Conservation (phyloP, 2,113 vertebrate species). For the Silurus meridionalis region DNA sequence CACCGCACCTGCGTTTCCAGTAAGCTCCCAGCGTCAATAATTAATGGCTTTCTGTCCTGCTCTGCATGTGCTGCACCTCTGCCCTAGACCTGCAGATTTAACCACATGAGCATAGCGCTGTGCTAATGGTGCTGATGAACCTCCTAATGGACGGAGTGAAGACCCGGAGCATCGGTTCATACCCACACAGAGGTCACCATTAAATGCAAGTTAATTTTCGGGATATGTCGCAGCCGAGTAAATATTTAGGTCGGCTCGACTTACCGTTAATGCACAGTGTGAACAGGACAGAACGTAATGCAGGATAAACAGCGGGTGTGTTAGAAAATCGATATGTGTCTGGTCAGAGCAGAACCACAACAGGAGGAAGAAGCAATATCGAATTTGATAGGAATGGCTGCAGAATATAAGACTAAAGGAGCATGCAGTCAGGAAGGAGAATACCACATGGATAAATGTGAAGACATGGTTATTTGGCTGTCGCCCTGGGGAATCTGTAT, state of each 20-base stretch:
- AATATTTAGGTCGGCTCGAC: constrained; percentile 21
- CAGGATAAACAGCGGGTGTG: neutral
- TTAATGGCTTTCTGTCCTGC: constrained; percentile 64
- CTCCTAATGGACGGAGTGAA: constrained; percentile 48
- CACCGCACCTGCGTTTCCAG: constrained; percentile 71
- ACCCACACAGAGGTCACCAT: constrained; percentile 21
- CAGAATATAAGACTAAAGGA: neutral
- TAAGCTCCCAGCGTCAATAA: constrained; percentile 72
- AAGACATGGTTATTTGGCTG: neutral
- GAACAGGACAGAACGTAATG: neutral
- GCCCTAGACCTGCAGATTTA: constrained; percentile 55
- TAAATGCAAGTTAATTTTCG: constrained; percentile 35
- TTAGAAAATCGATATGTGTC: neutral
- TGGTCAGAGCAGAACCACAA: neutral
- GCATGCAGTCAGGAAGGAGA: neutral
- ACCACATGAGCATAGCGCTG: constrained; percentile 63
- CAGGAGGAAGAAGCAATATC: neutral
- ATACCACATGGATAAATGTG: neutral
- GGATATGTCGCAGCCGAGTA: constrained; percentile 17
- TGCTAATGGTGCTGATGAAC: constrained; percentile 60
- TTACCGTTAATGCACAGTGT: neutral
- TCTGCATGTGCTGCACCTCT: constrained; percentile 51
- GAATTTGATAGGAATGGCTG: neutral
- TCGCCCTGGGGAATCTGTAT: neutral
- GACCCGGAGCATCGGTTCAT: constrained; percentile 28